phyloP scores from a whole-genome alignment of 2,888 invertebrate genomes.

The Caenorhabditis panamensis region DNA sequence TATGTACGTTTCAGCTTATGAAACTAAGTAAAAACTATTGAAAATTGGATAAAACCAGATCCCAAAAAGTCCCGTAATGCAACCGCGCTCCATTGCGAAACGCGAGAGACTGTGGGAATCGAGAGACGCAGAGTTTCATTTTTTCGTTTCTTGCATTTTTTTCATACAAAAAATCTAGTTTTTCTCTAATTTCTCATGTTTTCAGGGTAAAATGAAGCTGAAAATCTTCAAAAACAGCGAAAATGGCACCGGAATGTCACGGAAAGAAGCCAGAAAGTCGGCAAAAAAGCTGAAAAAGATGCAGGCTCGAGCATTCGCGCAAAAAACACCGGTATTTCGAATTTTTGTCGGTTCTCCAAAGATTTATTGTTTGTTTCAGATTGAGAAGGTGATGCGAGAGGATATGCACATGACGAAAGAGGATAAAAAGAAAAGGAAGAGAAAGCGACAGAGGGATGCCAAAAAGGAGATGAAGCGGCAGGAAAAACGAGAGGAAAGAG shows the following conservation, averaged over 20 bases:
- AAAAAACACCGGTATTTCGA: slow-evolving; percentile 49
- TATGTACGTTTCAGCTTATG: neutral
- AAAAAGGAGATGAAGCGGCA: slow-evolving; percentile 29
- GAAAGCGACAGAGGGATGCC: slow-evolving; percentile 53
- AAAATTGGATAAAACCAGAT: neutral
- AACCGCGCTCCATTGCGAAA: slow-evolving; percentile 7
- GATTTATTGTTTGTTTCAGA: slow-evolving; percentile 43
- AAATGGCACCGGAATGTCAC: slow-evolving; percentile 34
- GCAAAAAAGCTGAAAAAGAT: slow-evolving; percentile 71
- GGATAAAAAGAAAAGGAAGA: slow-evolving; percentile 58
- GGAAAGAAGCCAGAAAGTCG: slow-evolving; percentile 67
- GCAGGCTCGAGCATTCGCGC: slow-evolving; percentile 63
- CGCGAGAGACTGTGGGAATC: neutral
- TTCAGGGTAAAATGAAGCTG: slow-evolving; percentile 49
- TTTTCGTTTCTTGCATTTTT: neutral
- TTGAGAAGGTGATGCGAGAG: slow-evolving; percentile 66
- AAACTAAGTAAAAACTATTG: neutral
- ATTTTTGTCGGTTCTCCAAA: neutral
- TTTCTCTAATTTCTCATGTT: neutral
- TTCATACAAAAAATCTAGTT: neutral
- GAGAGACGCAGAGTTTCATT: slow-evolving; percentile 4
- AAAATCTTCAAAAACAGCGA: slow-evolving; percentile 25
- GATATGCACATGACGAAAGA: slow-evolving; percentile 60
- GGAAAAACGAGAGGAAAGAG: slow-evolving; percentile 27
- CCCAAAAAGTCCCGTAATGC: neutral